Evolutionary conservation across 30 jellyfish, hydroid and myxozoan species (phyloP).

Genomic region (Nemopilema nomurai): DNA sequence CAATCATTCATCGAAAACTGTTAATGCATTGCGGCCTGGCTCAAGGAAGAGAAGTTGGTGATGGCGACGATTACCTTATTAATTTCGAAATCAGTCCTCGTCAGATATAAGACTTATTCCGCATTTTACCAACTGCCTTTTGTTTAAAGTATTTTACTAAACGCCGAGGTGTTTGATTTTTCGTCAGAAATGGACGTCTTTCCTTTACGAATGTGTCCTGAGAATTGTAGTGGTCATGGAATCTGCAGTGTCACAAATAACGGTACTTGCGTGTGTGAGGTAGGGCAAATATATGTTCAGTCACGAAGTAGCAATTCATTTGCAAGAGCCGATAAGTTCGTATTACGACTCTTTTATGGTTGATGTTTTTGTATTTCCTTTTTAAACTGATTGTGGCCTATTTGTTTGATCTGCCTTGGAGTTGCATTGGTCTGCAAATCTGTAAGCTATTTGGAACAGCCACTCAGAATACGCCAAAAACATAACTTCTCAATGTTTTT

Average conservation of each 20-base stretch:
- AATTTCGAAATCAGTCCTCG: background rate
- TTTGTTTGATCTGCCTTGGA: no score
- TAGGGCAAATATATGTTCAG: background rate
- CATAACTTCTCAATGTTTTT: no score
- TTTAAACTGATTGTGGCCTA: background rate
- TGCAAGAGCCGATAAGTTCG: background rate
- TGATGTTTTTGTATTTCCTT: background rate
- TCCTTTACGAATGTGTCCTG: slow-evolving; percentile 79
- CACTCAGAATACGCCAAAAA: no score
- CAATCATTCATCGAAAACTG: background rate
- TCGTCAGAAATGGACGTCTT: slow-evolving; percentile 54
- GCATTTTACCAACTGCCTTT: no score
- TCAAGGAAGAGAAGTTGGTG: background rate
- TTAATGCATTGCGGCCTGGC: background rate
- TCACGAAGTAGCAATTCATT: background rate
- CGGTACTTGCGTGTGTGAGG: slow-evolving; percentile 94
- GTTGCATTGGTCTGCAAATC: no score
- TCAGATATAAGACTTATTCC: no score
- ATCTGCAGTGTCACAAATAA: slow-evolving; percentile 53
- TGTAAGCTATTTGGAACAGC: no score
- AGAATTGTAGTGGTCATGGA: slow-evolving; percentile 95
- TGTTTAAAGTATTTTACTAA: background rate
- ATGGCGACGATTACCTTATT: background rate
- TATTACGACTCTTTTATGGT: background rate
- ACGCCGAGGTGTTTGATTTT: background rate